Conservation (phyloP, 2,113 vertebrate genomes). For the Oncorhynchus gorbuscha region DNA sequence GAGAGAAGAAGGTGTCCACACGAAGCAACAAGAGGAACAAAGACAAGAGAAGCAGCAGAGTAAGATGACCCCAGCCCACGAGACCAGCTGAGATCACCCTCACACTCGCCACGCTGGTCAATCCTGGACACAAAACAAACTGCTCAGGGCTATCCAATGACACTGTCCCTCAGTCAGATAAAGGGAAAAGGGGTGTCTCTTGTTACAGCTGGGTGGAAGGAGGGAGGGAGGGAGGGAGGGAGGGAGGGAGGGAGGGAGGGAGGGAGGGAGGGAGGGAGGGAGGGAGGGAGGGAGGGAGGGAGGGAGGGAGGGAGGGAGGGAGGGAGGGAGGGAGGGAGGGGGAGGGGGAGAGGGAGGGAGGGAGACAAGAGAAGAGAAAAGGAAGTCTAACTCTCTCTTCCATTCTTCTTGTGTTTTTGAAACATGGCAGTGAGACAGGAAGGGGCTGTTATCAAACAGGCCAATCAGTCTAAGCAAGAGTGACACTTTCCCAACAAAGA, state of each 20-base stretch:
- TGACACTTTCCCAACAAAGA: constrained; percentile 32
- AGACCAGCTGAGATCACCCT: too few relatives aligned
- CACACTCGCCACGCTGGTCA: too few relatives aligned
- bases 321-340: not conserved
- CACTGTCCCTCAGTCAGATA: too few relatives aligned
- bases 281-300: not conserved
- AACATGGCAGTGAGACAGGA: not conserved
- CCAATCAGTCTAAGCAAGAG: constrained; percentile 32
- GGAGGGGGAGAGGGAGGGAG: not conserved
- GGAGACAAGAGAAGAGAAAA: not conserved
- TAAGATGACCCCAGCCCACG: too few relatives aligned
- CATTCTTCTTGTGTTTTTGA: not conserved
- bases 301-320: not conserved
- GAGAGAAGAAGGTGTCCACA: too few relatives aligned
- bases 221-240: not conserved
- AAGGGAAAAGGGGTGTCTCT: too few relatives aligned
- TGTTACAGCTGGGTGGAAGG: not conserved
- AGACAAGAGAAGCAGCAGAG: too few relatives aligned
- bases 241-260: not conserved
- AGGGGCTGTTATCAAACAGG: not conserved
- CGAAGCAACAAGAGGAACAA: too few relatives aligned
- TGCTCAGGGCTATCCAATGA: too few relatives aligned
- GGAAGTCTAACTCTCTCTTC: not conserved
- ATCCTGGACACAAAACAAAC: too few relatives aligned
- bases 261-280: not conserved